Percentiles rank a stretch among this genome's conserved stretches.
phyloP scores from a whole-genome alignment of 1,140 invertebrate species.

The Anastatus disparis region DNA sequence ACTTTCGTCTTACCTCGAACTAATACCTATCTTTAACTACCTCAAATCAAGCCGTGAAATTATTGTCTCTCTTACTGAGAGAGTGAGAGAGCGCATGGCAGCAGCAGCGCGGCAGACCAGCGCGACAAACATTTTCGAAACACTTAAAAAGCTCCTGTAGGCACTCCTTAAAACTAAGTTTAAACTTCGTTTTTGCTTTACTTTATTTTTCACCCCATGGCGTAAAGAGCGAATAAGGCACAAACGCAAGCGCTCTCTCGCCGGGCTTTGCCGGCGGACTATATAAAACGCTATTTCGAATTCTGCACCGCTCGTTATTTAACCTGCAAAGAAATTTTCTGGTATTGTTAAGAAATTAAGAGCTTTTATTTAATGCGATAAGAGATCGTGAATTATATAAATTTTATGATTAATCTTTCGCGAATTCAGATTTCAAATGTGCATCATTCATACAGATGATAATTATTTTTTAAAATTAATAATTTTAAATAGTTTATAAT shows the following conservation, averaged over 20 bases:
- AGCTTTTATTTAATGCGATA: neutral
- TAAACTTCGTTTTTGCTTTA: constrained; percentile 37
- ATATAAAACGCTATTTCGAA: constrained; percentile 7
- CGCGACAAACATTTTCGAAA: constrained; percentile 40
- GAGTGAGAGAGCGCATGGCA: constrained; percentile 5
- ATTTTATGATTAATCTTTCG: no score
- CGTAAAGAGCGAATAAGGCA: no score
- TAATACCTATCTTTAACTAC: constrained; percentile 37
- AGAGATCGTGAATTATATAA: no score
- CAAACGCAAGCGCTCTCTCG: no score
- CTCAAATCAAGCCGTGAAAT: constrained; percentile 35
- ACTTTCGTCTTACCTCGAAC: constrained; percentile 20
- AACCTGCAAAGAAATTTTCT: constrained; percentile 2
- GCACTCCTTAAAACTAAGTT: constrained; percentile 38
- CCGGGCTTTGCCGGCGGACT: no score
- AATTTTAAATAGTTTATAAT: no score
- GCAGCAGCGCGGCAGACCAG: no score
- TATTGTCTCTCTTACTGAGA: constrained; percentile 26
- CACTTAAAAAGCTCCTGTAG: constrained; percentile 27
- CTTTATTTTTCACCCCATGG: constrained; percentile 29
- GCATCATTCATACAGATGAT: no score
- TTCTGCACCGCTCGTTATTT: constrained; percentile 6
- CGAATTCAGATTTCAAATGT: no score
- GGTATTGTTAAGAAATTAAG: neutral
- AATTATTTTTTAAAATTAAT: no score